Percentiles rank a stretch among this genome's conserved stretches.
Evolutionary conservation across 1,140 invertebrate genomes (phyloP).

Genomic region (Microvelia longipes): DNA sequence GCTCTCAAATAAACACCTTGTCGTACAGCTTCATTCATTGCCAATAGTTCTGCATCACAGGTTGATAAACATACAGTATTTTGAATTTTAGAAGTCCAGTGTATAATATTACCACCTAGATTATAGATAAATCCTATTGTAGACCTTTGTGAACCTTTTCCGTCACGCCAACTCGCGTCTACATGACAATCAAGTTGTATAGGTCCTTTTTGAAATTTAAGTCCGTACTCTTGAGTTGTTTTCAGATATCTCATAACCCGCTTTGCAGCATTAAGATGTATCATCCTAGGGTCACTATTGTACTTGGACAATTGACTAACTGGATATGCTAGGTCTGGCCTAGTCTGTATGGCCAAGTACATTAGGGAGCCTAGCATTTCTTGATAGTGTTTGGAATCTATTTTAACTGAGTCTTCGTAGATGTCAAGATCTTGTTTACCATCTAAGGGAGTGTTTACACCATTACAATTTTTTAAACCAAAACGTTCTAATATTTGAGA

Average conservation of each 20-base stretch:
- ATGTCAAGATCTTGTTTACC: background rate
- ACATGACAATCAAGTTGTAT: background rate
- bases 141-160: background rate
- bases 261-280: background rate
- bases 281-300: background rate
- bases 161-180: background rate
- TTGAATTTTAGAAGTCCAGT: background rate
- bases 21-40: background rate
- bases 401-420: background rate
- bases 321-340: background rate
- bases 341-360: background rate
- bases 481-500: background rate
- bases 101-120: background rate
- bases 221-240: background rate
- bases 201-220: background rate
- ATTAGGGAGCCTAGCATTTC: background rate
- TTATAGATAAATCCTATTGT: background rate
- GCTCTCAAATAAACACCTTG: background rate
- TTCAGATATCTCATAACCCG: background rate
- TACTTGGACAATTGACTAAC: background rate
- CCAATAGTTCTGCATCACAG: background rate
- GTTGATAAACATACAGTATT: background rate
- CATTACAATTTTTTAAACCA: background rate
- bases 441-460: background rate
- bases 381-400: background rate